phyloP scores from a whole-genome alignment of 2,113 vertebrate genomes.

The Spermophilus dauricus region DNA sequence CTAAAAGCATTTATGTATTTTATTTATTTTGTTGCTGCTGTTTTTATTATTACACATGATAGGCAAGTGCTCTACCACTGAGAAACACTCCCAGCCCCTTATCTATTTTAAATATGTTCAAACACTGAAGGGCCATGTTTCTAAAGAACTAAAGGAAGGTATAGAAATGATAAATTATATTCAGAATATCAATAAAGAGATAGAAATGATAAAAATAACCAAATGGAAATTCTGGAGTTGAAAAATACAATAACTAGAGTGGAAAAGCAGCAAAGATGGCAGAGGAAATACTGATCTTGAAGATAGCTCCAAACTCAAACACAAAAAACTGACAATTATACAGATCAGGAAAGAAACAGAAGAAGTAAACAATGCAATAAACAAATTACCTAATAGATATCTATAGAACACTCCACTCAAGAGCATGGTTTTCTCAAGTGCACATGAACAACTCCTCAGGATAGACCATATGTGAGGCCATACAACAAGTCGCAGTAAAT shows the following conservation, averaged over 20 bases:
- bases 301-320: constrained; percentile 15
- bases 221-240: constrained; percentile 4
- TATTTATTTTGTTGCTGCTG: too few species aligned
- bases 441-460: background rate
- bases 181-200: background rate
- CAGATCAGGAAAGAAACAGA: background rate
- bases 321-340: background rate
- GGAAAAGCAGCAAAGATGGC: background rate
- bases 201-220: background rate
- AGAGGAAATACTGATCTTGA: background rate
- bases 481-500: background rate
- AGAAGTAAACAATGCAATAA: constrained; percentile 4
- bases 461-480: background rate
- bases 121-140: too few species aligned
- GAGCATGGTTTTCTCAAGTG: background rate
- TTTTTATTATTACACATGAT: too few species aligned
- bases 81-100: too few species aligned
- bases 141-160: background rate
- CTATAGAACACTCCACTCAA: background rate
- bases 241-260: constrained; percentile 44
- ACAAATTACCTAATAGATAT: background rate
- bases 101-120: too few species aligned
- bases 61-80: background rate
- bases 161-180: background rate
- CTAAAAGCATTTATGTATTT: too few species aligned